Percentiles rank a stretch among this genome's conserved stretches.
Evolutionary conservation across 2,888 invertebrate genomes (phyloP).

Genomic region (Elegia similella): DNA sequence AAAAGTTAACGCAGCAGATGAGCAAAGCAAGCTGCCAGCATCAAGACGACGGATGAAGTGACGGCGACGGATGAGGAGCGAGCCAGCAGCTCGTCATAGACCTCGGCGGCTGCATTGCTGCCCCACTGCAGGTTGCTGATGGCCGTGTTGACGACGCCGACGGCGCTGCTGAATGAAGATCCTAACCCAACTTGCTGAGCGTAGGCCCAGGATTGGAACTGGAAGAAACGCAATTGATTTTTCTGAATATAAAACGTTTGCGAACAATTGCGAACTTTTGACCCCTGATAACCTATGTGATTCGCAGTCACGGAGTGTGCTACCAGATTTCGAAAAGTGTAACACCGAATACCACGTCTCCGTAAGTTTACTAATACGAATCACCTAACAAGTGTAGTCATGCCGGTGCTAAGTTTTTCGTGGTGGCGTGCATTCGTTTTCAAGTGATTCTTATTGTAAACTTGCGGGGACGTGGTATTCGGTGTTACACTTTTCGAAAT

Average conservation of each 20-base stretch:
- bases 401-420: too few species aligned
- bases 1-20: slow-evolving; percentile 46
- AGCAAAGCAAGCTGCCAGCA: slow-evolving; percentile 44
- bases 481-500: too few species aligned
- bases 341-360: too few species aligned
- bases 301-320: too few species aligned
- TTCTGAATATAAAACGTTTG: background rate
- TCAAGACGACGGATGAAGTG: slow-evolving; percentile 45
- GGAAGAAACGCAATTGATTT: slow-evolving; percentile 25
- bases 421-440: too few species aligned
- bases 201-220: slow-evolving; percentile 69
- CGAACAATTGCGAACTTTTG: too few species aligned
- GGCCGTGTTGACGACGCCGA: slow-evolving; percentile 42
- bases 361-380: too few species aligned
- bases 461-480: too few species aligned
- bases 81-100: slow-evolving; percentile 38
- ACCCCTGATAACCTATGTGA: too few species aligned
- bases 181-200: slow-evolving; percentile 46
- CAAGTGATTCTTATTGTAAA: too few species aligned
- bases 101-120: slow-evolving; percentile 43
- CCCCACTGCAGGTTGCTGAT: slow-evolving; percentile 60
- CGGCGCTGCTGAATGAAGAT: slow-evolving; percentile 44
- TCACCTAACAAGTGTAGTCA: too few species aligned
- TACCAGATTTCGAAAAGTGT: too few species aligned
- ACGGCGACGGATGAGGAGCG: slow-evolving; percentile 45